Base-by-base conservation (phyloP, 2,113 vertebrate genomes). In the Heteronetta atricapilla region DNA sequence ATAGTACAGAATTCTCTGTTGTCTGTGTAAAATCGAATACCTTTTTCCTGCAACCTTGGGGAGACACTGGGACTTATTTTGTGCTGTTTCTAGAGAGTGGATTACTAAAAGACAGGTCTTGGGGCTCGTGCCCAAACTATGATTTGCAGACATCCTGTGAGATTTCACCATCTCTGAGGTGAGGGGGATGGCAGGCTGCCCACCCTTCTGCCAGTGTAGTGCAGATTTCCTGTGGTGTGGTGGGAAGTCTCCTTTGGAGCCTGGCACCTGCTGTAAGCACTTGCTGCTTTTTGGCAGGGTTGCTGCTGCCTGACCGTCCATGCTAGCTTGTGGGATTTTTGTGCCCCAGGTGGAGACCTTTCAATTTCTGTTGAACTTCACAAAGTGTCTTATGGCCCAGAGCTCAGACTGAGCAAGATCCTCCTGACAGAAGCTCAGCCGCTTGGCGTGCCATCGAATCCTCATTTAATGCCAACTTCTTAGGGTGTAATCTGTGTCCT, bases 361-460 rank as follows among this genome's bases (percentile, higher is more conserved):
- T 68, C 23, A 29, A 15, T 28, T 83, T 82, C 26, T 20, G 0
- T 3, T 69, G 68, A 83, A 69, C 33, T 7, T 62, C 0, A 0
- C 40, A 31, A 88, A 56, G 15, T 38, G 28, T 81, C 40, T 70
- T 75, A 44, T 74, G 55, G 50, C 55, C n/a, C 36, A 44, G n/a
- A 15, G 16, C 42, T 91, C 69, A 23, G 23, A 60, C 1, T 2
- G 2, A 81, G 40, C 64, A 33, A 12, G 0, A 0, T 69, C 29
- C 9, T 74, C 60, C 50, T 59, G 56, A 33, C 26, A 53, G 55
- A 88, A 77, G 50, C 36, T 69, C 72, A 90, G 72, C 55, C 23
- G 13, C 74, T 58, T 86, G 64, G 44, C 2, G 0, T 70, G 26
- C 31, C 1, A 1, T 67, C 26, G 74, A 40, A 31, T 38, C 59